These are phyloP conservation scores for Myxocyprinus asiaticus DNA, from an alignment of 2,113 vertebrate genomes.

Conservation along the genomic window DNA sequence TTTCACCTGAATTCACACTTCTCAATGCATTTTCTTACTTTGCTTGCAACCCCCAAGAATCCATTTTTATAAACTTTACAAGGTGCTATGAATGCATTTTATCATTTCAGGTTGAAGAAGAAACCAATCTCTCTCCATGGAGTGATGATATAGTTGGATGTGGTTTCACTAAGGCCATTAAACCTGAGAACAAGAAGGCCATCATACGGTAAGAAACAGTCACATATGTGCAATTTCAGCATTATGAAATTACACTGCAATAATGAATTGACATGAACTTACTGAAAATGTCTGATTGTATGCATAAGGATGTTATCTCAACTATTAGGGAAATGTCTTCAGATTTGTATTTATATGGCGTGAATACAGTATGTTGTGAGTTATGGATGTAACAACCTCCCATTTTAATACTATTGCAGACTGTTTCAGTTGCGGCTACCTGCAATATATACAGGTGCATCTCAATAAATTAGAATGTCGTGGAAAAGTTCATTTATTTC, in stretches of 20 bases:
- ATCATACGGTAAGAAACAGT: not conserved
- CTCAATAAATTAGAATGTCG: no score
- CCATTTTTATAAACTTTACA: not conserved
- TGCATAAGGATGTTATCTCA: no score
- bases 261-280: no score
- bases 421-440: not conserved
- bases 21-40: not conserved
- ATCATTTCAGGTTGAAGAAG: constrained; percentile 6
- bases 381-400: not conserved
- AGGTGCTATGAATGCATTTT: not conserved
- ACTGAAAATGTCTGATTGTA: no score
- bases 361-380: no score
- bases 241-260: no score
- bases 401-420: not conserved
- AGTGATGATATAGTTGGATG: constrained; percentile 7
- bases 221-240: not conserved
- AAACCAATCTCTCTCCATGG: not conserved
- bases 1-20: not conserved
- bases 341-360: no score
- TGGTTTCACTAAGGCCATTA: not conserved
- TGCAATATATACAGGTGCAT: not conserved
- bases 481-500: no score
- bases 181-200: not conserved
- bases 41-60: not conserved
- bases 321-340: no score